Percentiles rank a stretch among this genome's conserved stretches.
phyloP scores from a whole-genome alignment of 2,888 invertebrate species.

The Troilus luridus region DNA sequence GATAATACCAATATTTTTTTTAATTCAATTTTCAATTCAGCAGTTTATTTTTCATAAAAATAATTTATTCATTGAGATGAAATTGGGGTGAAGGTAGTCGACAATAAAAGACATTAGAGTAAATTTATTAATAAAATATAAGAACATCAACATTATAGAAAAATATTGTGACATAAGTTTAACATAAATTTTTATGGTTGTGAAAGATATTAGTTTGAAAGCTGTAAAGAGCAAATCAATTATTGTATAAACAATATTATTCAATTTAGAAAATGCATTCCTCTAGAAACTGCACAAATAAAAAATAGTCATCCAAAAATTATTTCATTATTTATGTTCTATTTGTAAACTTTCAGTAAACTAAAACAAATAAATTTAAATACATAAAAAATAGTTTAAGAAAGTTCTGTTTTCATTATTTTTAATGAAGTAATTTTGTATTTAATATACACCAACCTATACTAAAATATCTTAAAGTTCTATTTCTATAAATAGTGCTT shows the following conservation, averaged over 20 bases:
- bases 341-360: neutral
- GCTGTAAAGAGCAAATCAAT: neutral
- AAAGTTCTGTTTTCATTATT: neutral
- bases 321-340: neutral
- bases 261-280: neutral
- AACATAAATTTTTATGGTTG: neutral
- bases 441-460: neutral
- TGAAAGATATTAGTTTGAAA: neutral
- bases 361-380: neutral
- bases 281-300: neutral
- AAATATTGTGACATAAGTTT: neutral
- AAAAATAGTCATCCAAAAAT: neutral
- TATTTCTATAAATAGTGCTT: conserved; percentile 49
- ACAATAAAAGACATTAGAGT: conserved; percentile 17
- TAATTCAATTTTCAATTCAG: too few relatives aligned
- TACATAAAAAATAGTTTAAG: neutral
- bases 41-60: too few relatives aligned
- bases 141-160: conserved; percentile 40
- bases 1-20: too few relatives aligned
- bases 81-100: neutral
- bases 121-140: conserved; percentile 48
- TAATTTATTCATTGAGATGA: too few relatives aligned
- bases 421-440: neutral
- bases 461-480: neutral
- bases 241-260: neutral